Base-by-base conservation (phyloP, 2,797 vertebrate genomes). In the Sphenopsis melanotis region DNA sequence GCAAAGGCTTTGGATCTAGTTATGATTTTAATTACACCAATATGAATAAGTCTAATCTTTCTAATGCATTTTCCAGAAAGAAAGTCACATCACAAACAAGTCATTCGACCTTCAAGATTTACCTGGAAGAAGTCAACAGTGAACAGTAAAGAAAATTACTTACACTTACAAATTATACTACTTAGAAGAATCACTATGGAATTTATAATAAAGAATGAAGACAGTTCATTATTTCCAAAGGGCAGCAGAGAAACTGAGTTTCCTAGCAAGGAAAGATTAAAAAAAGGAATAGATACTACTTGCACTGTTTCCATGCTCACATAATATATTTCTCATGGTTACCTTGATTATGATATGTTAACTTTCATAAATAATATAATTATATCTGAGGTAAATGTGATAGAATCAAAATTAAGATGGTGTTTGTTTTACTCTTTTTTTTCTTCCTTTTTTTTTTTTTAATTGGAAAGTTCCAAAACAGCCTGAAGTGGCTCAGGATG, bases 291-390 rank as follows among this genome's bases (percentile, higher is more conserved):
- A 61, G 17, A 41, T 57, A 37, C 3, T 63, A 30, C 61, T 88
- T 92, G 41, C 53, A 83, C 57, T 94, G 56, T 90, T 95, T 90
- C 32, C 14, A 44, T 78, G 26, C 50, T 61, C 70, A 76, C 30
- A 50, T 63, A 72, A 47, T 70, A 74, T 44, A 57, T 95, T 96
- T 96, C 76, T 90, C 57, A 90, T 87, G 4, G 76, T 81, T 65
- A 49, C 19, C 37, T 93, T 77, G 60, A 87, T 49, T 63, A 52
- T 65, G 42, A 24, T 21, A 59, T 32, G 32, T 64, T 81, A 63
- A 80, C 20, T 89, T 86, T 70, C 36, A 74, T 49, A 68, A 65
- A 81, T 78, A 21, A 77, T 88, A 83, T 85, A 96, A 92, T 49
- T 3, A 74, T 30, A 49, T 10, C 42, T 55, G 52, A 64, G 19